Evolutionary conservation across 2,888 invertebrate genomes (phyloP), one percentile per base, ranked within the genome.

Genomic region (Harmothoe impar): DNA sequence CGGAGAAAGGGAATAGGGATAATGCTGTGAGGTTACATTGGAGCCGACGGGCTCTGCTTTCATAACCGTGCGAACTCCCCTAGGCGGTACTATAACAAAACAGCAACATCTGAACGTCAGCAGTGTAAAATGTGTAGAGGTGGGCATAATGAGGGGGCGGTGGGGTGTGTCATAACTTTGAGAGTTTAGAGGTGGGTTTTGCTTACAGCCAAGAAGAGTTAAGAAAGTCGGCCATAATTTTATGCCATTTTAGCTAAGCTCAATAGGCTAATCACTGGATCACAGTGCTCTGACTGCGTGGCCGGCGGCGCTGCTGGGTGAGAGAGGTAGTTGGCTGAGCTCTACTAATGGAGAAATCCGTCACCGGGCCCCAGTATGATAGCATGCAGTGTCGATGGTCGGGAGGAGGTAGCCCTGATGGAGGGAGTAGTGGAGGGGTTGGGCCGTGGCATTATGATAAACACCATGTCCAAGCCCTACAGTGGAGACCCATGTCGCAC

Each of bases 381-480:
- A 43, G 43, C 43, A 43, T 43, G 43, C 43, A 43, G 43, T 43
- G 43, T 43, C 43, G 43, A 10, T 43, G 43, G 43, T 43, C 10
- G 43, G n/a, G 43, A 7, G 43, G 43, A 43, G 43, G 43, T 43
- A 43, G 43, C 10, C 25, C 20, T n/a, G 25, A 23, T 29, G 72
- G 72, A 72, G n/a, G 72, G 25, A 3, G 72, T 23, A 72, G 72
- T 29, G 72, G 72, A 62, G 62, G 62, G 62, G 43, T 43, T 3
- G 43, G 43, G 43, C 43, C 10, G 43, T 3, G 62, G 62, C 62
- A 62, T 62, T 62, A 62, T 62, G 62, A 62, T 62, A 62, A 62
- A 3, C 62, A 62, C 72, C 72, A 72, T 62, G 72, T 72, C 72
- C 72, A 72, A 29, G 72, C 72, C 62, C 72, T 72, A 72, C 72